Base-by-base conservation (phyloP, 2,113 vertebrate species). In the Sapayoa aenigma region DNA sequence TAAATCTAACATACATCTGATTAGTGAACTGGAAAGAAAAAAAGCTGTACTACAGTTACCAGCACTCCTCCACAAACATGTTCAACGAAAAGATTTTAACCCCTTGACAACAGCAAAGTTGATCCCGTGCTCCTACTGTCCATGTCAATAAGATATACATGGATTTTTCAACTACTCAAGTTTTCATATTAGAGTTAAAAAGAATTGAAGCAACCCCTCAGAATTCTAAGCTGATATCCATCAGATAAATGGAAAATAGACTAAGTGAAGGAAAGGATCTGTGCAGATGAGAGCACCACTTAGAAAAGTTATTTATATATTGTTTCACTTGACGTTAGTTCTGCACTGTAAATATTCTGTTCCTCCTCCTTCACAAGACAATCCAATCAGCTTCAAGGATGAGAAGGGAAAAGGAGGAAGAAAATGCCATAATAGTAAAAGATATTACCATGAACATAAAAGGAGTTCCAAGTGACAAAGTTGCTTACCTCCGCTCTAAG, bases 1-100 rank as follows among this genome's bases (percentile, higher is more conserved):
- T 99, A 99, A 99, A 99, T 99, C 99, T 99, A 98, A 96, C 97
- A 98, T 96, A 98, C 98, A 98, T 98, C 97, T 98, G 98, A 98
- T 98, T 98, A 98, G 97, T 96, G 98, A 98, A 98, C 97, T 98
- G 96, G 97, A 98, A 98, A 98, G 87, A 88, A 96, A 95, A 86
- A 94, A 96, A 85, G 80, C 94, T 94, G 75, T 95, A 95, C 63
- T 96, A 97, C 76, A 90, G 76, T 96, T 92, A 96, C 85, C 75
- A 84, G 71, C 89, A 94, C 96, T 90, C 90, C 94, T 97, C 97
- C 94, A 97, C 74, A 97, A 97, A 97, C 91, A 93, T 39, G 73
- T 89, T 74, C 91, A 91, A 87, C 73, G 85, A 93, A 96, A 95
- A 95, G 41, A 96, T 90, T 96, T 98, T 98, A 98, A 98, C 97